phyloP scores from a whole-genome alignment of 2,113 vertebrate genomes.

The Limanda limanda region DNA sequence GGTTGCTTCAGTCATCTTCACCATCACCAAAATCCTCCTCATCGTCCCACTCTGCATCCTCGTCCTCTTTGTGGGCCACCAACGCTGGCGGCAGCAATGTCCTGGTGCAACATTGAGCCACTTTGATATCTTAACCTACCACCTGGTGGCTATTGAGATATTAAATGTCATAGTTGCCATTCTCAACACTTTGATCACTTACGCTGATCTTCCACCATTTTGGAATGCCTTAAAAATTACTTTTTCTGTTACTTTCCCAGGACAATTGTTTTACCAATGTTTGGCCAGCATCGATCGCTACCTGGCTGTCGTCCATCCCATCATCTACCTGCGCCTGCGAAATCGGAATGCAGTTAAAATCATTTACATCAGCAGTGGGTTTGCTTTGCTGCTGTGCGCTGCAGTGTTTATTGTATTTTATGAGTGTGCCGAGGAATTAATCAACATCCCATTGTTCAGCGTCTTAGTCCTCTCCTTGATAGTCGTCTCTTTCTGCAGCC shows the following conservation, averaged over 20 bases:
- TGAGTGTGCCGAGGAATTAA: rapidly evolving
- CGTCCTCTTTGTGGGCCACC: slow-evolving; percentile 14
- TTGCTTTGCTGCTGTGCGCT: slow-evolving; percentile 8
- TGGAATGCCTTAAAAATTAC: rapidly evolving
- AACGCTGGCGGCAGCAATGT: not conserved
- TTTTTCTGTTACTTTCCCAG: not conserved
- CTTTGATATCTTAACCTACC: slow-evolving; percentile 38
- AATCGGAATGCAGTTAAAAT: not conserved
- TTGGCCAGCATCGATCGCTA: slow-evolving; percentile 38
- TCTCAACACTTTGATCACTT: rapidly evolving
- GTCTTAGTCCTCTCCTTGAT: rapidly evolving
- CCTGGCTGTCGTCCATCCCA: slow-evolving; percentile 31
- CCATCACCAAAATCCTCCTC: not conserved
- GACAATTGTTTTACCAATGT: not conserved
- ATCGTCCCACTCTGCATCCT: slow-evolving; percentile 23
- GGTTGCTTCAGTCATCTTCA: rapidly evolving
- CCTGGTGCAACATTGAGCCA: not conserved
- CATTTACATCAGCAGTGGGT: not conserved
- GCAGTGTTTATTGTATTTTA: rapidly evolving
- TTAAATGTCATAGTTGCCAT: rapidly evolving
- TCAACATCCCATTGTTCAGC: rapidly evolving
- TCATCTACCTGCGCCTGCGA: slow-evolving; percentile 20
- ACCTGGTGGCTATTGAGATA: slow-evolving; percentile 38
- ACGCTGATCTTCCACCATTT: rapidly evolving
- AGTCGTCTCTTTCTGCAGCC: slow-evolving; percentile 17